Evolutionary conservation across 2,113 vertebrate genomes (phyloP).

Genomic region (Dicentrarchus labrax): DNA sequence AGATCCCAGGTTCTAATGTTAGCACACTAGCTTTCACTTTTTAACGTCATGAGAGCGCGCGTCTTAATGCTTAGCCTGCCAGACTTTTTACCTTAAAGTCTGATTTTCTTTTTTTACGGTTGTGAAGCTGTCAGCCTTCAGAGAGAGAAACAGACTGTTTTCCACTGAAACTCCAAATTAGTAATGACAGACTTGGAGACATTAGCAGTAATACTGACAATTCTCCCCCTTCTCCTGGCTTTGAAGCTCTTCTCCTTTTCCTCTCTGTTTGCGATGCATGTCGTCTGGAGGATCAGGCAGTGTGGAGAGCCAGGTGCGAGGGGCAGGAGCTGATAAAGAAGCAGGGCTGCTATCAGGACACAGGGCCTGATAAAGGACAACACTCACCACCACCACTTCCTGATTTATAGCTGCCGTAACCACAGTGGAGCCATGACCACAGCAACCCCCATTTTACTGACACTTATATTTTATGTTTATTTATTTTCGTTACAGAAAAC

Average conservation of each 20-base stretch:
- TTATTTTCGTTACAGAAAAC: slow-evolving; percentile 39
- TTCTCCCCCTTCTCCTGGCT: slow-evolving; percentile 38
- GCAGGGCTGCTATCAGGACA: slow-evolving; percentile 73
- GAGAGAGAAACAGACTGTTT: not conserved
- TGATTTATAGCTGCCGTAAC: slow-evolving; percentile 72
- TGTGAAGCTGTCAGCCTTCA: slow-evolving; percentile 13
- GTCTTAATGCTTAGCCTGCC: slow-evolving; percentile 3
- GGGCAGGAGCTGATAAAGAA: slow-evolving; percentile 77
- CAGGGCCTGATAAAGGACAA: slow-evolving; percentile 75
- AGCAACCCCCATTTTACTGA: slow-evolving; percentile 36
- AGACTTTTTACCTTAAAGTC: slow-evolving; percentile 26
- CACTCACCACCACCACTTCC: slow-evolving; percentile 54
- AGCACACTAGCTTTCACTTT: not conserved
- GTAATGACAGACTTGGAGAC: slow-evolving; percentile 34
- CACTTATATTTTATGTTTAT: slow-evolving; percentile 43
- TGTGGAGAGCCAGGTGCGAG: slow-evolving; percentile 68
- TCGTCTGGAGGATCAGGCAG: slow-evolving; percentile 69
- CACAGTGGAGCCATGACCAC: slow-evolving; percentile 23
- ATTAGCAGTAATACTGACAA: slow-evolving; percentile 45
- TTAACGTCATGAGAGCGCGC: not conserved
- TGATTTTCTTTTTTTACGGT: slow-evolving; percentile 16
- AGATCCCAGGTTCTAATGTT: slow-evolving; percentile 17
- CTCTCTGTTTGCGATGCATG: slow-evolving; percentile 37
- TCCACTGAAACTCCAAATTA: slow-evolving; percentile 27
- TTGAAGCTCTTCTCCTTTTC: slow-evolving; percentile 40